phyloP scores from a whole-genome alignment of 2,888 invertebrate species.

The Troides helena region DNA sequence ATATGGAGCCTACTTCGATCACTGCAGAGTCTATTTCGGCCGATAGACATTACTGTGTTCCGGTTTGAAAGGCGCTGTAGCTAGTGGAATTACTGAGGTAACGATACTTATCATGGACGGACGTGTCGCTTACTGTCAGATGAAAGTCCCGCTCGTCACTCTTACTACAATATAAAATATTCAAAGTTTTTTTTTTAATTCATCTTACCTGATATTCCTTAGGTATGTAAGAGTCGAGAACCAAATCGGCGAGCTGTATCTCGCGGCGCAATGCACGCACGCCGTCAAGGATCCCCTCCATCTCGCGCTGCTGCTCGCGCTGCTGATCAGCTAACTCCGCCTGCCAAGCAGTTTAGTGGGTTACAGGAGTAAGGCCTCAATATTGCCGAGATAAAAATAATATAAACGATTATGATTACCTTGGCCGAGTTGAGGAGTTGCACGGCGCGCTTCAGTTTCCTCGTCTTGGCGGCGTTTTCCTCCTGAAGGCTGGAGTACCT shows the following conservation, averaged over 20 bases:
- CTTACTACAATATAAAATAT: no score
- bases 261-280: conserved; percentile 94
- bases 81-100: no score
- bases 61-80: no score
- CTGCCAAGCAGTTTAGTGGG: not conserved
- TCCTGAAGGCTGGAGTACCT: conserved; percentile 97
- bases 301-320: conserved; percentile 97
- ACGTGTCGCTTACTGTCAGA: no score
- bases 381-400: no score
- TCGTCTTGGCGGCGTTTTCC: conserved; percentile 94
- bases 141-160: no score
- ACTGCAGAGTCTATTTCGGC: no score
- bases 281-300: conserved; percentile 96
- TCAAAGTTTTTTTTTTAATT: no score
- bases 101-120: no score
- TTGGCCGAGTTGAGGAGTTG: conserved; percentile 92
- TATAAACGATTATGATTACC: conserved; percentile 24
- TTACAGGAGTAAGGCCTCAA: no score
- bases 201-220: conserved; percentile 89
- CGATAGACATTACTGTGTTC: no score
- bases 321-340: conserved; percentile 92
- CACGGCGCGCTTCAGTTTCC: conserved; percentile 94
- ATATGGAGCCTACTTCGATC: no score
- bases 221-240: conserved; percentile 96
- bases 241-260: conserved; percentile 92